phyloP scores from a whole-genome alignment of 37 sponge, comb jelly and placozoan species.

The Petrosia ficiformis region DNA sequence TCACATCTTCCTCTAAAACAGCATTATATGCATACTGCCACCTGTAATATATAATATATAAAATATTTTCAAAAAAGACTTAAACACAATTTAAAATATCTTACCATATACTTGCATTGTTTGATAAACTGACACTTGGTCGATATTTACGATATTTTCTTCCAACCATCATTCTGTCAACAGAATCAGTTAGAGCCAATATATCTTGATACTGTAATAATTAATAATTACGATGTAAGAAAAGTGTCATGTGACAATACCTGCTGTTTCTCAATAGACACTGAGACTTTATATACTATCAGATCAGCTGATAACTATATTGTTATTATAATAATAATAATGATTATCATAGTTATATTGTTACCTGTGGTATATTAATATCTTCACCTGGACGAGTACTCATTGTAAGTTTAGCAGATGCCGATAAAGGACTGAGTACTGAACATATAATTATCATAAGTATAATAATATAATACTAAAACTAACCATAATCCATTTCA shows the following conservation, averaged over 20 bases:
- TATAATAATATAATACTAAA: neutral
- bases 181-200: conserved; percentile 3
- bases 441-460: neutral
- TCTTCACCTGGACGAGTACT: conserved; percentile 46
- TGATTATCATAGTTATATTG: neutral
- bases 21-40: neutral
- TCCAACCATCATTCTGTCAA: conserved; percentile 24
- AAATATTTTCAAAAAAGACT: neutral
- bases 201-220: conserved; percentile 11
- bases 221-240: neutral
- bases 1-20: conserved; percentile 48
- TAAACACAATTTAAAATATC: neutral
- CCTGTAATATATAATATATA: neutral
- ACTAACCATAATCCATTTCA: conserved; percentile 28
- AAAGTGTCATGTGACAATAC: conserved; percentile 20
- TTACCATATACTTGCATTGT: neutral
- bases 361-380: conserved; percentile 27
- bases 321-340: neutral
- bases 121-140: neutral
- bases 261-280: conserved; percentile 60
- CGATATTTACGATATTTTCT: conserved; percentile 6
- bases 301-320: conserved; percentile 40
- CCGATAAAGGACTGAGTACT: conserved; percentile 44
- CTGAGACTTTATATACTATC: conserved; percentile 37
- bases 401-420: conserved; percentile 35